These are phyloP conservation scores for Stomatorhinus ivindoensis DNA, from an alignment of 2,113 vertebrate species.

Conservation along the genomic window DNA sequence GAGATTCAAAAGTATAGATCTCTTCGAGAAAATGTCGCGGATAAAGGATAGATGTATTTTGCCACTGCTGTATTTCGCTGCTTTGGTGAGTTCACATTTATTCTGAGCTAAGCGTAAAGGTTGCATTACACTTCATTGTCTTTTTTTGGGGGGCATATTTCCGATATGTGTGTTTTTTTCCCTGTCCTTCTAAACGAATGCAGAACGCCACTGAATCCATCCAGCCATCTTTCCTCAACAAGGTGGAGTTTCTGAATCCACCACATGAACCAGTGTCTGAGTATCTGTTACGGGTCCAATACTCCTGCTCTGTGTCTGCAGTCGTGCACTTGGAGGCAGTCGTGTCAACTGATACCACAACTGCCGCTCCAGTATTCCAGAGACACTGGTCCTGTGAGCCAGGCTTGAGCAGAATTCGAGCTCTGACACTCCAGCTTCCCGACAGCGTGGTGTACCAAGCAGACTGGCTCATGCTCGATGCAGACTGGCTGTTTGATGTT, in stretches of 20 bases:
- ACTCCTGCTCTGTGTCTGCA: constrained; percentile 48
- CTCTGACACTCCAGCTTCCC: constrained; percentile 49
- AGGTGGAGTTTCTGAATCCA: constrained; percentile 55
- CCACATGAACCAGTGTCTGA: constrained; percentile 41
- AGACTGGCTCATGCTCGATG: constrained; percentile 48
- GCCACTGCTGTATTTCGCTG: not conserved
- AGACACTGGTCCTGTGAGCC: constrained; percentile 56
- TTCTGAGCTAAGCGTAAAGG: not conserved
- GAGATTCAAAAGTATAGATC: not conserved
- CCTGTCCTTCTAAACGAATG: not conserved
- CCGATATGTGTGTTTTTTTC: not conserved
- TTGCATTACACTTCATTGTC: not conserved
- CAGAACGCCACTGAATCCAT: not conserved
- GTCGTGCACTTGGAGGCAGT: constrained; percentile 51
- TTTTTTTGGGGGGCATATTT: not conserved
- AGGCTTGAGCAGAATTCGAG: constrained; percentile 23
- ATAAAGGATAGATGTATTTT: not conserved
- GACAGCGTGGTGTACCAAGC: constrained; percentile 64
- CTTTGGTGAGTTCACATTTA: constrained; percentile 15
- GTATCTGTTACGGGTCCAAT: constrained; percentile 42
- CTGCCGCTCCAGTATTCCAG: constrained; percentile 34
- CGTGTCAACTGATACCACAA: constrained; percentile 48
- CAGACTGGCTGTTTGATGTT: constrained; percentile 46
- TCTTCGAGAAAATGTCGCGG: not conserved
- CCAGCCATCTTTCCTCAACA: constrained; percentile 18